Conservation (phyloP, 2,113 vertebrate genomes). For the Centropus unirufus region DNA sequence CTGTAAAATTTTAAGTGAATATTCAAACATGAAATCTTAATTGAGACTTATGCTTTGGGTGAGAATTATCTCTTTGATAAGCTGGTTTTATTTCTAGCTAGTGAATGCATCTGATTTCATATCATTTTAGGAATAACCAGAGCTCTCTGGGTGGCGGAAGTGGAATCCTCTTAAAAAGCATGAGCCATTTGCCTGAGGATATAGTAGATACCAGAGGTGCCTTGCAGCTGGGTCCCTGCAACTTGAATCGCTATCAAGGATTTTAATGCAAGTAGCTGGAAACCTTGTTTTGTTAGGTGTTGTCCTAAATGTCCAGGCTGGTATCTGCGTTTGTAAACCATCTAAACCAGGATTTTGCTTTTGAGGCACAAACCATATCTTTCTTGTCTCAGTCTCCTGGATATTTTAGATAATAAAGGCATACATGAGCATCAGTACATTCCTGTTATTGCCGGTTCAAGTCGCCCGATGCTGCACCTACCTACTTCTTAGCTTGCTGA, state of each 20-base stretch:
- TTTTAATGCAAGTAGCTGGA: neutral
- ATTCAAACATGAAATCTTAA: neutral
- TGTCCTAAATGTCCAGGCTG: neutral
- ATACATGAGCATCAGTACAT: fast-evolving
- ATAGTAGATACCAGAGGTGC: neutral
- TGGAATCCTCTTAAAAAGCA: neutral
- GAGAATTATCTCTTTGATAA: neutral
- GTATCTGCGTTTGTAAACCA: neutral
- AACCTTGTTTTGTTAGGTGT: neutral
- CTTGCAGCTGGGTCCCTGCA: neutral
- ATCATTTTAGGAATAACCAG: neutral
- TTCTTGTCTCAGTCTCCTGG: neutral
- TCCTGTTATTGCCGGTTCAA: neutral
- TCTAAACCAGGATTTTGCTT: neutral
- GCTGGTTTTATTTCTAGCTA: neutral
- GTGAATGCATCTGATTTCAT: neutral
- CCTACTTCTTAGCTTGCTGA: neutral
- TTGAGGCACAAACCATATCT: neutral
- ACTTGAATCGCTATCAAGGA: neutral
- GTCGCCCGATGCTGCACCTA: neutral
- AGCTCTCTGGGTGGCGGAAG: neutral
- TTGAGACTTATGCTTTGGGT: neutral
- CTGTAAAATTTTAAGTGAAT: neutral
- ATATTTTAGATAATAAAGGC: neutral
- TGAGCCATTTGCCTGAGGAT: fast-evolving